Conservation (phyloP, 2,797 vertebrate species). For the Staurois parvus region DNA sequence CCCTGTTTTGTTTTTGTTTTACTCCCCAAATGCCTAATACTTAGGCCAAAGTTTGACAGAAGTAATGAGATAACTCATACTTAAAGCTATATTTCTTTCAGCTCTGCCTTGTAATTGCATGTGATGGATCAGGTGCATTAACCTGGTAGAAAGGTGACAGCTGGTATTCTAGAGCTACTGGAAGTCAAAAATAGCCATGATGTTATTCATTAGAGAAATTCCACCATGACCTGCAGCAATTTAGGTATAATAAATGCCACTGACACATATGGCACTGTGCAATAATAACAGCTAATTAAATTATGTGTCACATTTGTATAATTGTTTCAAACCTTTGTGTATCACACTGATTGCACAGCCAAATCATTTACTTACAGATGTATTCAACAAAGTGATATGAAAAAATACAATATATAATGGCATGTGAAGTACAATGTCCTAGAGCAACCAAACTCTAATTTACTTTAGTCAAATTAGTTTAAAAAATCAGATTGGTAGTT, state of each 20-base stretch:
- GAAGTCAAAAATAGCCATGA: constrained; percentile 42
- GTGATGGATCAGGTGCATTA: constrained; percentile 53
- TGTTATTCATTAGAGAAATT: constrained; percentile 42
- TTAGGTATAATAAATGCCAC: constrained; percentile 46
- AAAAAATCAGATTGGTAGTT: too few species aligned
- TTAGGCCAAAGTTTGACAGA: constrained; percentile 35
- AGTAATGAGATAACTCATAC: constrained; percentile 39
- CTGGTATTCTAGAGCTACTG: constrained; percentile 30
- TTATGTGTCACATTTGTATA: constrained; percentile 11
- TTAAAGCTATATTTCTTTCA: not conserved
- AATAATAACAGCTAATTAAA: constrained; percentile 42
- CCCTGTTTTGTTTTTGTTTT: not conserved
- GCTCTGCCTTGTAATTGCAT: constrained; percentile 36
- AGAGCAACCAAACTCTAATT: too few species aligned
- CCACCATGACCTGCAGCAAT: constrained; percentile 32
- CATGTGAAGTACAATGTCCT: too few species aligned
- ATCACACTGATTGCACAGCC: constrained; percentile 4
- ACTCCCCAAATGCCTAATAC: constrained; percentile 5
- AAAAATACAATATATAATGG: too few species aligned
- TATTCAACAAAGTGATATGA: too few species aligned
- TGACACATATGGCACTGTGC: constrained; percentile 41
- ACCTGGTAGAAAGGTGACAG: constrained; percentile 52
- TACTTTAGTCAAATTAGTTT: too few species aligned
- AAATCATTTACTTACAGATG: not conserved
- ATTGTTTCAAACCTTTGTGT: constrained; percentile 19